phyloP scores from a whole-genome alignment of 2,797 vertebrate species.

The Gadopsis bispinosus region DNA sequence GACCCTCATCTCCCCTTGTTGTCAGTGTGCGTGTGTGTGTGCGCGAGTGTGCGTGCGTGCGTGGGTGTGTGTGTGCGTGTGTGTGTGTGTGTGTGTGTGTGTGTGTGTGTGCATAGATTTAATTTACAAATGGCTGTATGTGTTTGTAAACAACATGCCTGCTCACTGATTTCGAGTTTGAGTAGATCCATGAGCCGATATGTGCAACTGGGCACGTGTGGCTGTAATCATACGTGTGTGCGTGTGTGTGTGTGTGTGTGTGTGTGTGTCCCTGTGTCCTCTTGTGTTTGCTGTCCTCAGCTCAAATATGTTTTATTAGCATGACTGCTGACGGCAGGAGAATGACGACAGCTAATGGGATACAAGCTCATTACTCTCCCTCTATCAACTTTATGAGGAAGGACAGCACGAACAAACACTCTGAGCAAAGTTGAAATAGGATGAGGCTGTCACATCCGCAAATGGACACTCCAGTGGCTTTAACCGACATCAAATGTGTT shows the following conservation, averaged over 20 bases:
- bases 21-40: conserved; percentile 50
- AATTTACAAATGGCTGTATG: conserved; percentile 37
- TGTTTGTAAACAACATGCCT: conserved; percentile 42
- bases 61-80: conserved; percentile 27
- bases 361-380: conserved; percentile 75
- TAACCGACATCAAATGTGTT: conserved; percentile 48
- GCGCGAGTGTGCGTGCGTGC: conserved; percentile 36
- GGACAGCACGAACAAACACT: conserved; percentile 69
- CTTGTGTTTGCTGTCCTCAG: conserved; percentile 68
- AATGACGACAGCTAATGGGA: conserved; percentile 70
- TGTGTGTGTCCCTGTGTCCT: conserved; percentile 24
- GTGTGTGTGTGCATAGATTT: conserved; percentile 32
- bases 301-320: conserved; percentile 73
- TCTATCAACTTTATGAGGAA: conserved; percentile 72
- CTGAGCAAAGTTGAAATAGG: conserved; percentile 55
- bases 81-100: conserved; percentile 18
- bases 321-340: conserved; percentile 68
- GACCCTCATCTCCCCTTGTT: conserved; percentile 78
- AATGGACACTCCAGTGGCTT: conserved; percentile 40
- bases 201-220: background rate
- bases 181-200: conserved; percentile 28
- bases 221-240: conserved; percentile 3
- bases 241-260: conserved; percentile 14
- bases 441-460: conserved; percentile 47
- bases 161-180: conserved; percentile 52